Percentiles rank a stretch among this genome's conserved stretches.
Evolutionary conservation across 2,113 vertebrate genomes (phyloP).

Genomic region (Saimiri boliviensis): DNA sequence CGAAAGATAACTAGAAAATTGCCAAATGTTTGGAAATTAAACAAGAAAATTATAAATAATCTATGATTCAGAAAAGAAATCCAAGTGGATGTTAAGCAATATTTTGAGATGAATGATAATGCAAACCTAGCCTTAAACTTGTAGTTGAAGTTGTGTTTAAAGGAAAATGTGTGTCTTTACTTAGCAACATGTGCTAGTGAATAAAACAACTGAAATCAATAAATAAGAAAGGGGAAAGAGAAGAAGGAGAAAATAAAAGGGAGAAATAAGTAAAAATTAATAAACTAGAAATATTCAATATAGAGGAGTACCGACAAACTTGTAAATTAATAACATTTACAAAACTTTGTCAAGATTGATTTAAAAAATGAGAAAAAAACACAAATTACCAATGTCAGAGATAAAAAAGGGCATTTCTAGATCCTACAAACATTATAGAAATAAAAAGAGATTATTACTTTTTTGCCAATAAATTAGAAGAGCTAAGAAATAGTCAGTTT

Average conservation of each 20-base stretch:
- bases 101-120: background rate
- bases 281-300: background rate
- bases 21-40: background rate
- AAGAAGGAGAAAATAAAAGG: background rate
- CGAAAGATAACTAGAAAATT: background rate
- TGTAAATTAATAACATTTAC: background rate
- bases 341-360: background rate
- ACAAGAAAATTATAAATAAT: background rate
- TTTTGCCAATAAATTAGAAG: background rate
- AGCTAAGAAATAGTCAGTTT: background rate
- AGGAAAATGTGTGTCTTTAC: background rate
- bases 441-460: background rate
- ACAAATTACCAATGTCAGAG: background rate
- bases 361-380: background rate
- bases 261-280: background rate
- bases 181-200: background rate
- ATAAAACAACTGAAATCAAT: background rate
- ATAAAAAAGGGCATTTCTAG: background rate
- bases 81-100: background rate
- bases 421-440: background rate
- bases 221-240: background rate
- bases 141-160: background rate
- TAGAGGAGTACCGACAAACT: background rate
- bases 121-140: background rate
- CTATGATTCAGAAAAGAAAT: background rate